A percentile compares a stretch with the other conserved stretches of the same genome.
phyloP scores from a whole-genome alignment of 2,888 invertebrate species.

The Machimus rusticus region DNA sequence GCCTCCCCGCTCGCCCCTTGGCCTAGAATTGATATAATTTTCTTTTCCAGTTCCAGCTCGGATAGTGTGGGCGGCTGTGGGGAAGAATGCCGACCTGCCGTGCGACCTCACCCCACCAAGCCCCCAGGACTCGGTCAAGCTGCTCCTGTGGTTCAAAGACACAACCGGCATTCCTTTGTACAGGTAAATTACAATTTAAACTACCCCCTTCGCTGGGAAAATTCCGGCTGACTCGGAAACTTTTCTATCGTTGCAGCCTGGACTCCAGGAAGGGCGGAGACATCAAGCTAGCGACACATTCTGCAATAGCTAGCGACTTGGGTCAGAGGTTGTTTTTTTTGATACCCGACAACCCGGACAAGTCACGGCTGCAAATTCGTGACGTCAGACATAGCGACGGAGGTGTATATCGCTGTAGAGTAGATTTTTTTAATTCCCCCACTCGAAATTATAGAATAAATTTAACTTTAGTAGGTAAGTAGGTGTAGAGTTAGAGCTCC shows the following conservation, averaged over 20 bases:
- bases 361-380: slow-evolving; percentile 77
- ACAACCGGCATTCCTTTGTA: slow-evolving; percentile 84
- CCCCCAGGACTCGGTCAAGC: slow-evolving; percentile 75
- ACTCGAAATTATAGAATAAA: slow-evolving; percentile 87
- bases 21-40: slow-evolving; percentile 26
- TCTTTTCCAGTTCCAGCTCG: slow-evolving; percentile 70
- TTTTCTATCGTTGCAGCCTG: slow-evolving; percentile 66
- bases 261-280: slow-evolving; percentile 80
- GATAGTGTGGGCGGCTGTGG: slow-evolving; percentile 78
- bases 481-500: slow-evolving; percentile 32
- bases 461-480: slow-evolving; percentile 86
- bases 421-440: slow-evolving; percentile 88
- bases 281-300: slow-evolving; percentile 72
- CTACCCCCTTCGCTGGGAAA: background rate
- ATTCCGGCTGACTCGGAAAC: background rate
- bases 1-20: background rate
- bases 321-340: slow-evolving; percentile 79
- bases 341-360: slow-evolving; percentile 74
- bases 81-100: slow-evolving; percentile 78
- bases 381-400: slow-evolving; percentile 78
- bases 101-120: slow-evolving; percentile 82
- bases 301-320: slow-evolving; percentile 80
- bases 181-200: slow-evolving; percentile 69
- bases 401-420: slow-evolving; percentile 85
- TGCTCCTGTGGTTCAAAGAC: slow-evolving; percentile 92